Base-by-base conservation (phyloP, 2,797 vertebrate species). In the Synanceia verrucosa region DNA sequence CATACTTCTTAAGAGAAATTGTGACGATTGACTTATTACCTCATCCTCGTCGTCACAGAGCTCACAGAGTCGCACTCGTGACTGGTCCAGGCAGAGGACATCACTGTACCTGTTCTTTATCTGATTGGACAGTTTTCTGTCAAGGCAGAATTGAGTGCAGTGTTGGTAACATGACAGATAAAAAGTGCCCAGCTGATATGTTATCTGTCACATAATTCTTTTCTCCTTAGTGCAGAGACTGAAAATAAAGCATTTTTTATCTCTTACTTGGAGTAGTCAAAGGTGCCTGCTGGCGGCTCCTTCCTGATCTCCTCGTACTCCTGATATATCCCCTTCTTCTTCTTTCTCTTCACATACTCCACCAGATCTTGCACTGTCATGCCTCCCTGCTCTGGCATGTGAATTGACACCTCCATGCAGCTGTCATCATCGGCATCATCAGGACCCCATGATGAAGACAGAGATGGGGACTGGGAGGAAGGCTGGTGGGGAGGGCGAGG, bases 71-170 rank as follows among this genome's bases (percentile, higher is more conserved):
- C 89, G 92, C 28, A 96, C 95, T 47, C 95, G 92, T 39, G 95
- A 96, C 46, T 96, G 94, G 84, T 96, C 95, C 74, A 96, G 89
- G 78, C 95, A 96, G 74, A 96, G 92, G 68, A 96, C 95, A 47
- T 96, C 95, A 8, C 95, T 96, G 89, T 96, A 96, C 84, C 95
- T 88, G 87, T 96, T 96, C 86, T 96, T 96, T 24, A 95, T 90
- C 88, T 96, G 95, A 91, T 96, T 96, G 76, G 93, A 91, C 59
- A 94, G 84, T 88, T 94, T 95, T 84, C 95, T 96, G 89, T 62
- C 43, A 81, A 75, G 39, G 48, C 12, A 73, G 14, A 59, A 47
- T 18, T 10, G 4, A 64, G 19, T 26, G 51, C 12, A 73, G 21
- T 14, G 28, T 55, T 3, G 14, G 29, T 14, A n/a, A 36, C 13